Percentiles rank a stretch among this genome's conserved stretches.
phyloP scores from a whole-genome alignment of 2,797 vertebrate genomes.

The Siniperca scherzeri region DNA sequence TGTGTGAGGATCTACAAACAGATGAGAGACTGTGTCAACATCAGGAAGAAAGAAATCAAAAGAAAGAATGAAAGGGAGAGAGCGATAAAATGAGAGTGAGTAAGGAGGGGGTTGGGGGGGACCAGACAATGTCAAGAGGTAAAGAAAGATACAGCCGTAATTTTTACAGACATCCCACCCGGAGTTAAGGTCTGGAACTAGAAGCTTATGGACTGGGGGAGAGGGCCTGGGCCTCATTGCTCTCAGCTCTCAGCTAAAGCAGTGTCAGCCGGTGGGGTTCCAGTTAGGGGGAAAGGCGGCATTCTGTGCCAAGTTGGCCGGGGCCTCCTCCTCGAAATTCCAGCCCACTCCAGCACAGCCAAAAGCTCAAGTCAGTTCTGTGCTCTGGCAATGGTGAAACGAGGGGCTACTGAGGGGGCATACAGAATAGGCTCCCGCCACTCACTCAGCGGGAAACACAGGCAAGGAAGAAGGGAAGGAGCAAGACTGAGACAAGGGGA shows the following conservation, averaged over 20 bases:
- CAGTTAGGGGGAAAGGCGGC: slow-evolving; percentile 82
- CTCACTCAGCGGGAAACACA: slow-evolving; percentile 75
- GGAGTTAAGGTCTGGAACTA: slow-evolving; percentile 75
- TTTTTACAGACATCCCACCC: slow-evolving; percentile 82
- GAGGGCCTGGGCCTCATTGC: slow-evolving; percentile 77
- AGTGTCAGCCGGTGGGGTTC: slow-evolving; percentile 82
- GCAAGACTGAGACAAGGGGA: slow-evolving; percentile 49
- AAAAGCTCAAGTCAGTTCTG: slow-evolving; percentile 83
- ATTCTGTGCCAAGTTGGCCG: slow-evolving; percentile 84
- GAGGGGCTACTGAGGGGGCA: slow-evolving; percentile 86
- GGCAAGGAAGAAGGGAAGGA: slow-evolving; percentile 56
- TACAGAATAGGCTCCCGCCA: slow-evolving; percentile 73
- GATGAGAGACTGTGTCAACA: slow-evolving; percentile 25
- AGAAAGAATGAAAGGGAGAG: slow-evolving; percentile 26
- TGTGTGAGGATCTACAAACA: slow-evolving; percentile 17
- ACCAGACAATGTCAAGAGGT: slow-evolving; percentile 61
- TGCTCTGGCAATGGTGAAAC: slow-evolving; percentile 83
- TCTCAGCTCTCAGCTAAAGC: slow-evolving; percentile 79
- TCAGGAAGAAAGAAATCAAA: slow-evolving; percentile 32
- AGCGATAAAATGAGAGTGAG: slow-evolving; percentile 42
- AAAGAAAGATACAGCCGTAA: slow-evolving; percentile 70
- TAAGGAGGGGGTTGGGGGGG: not conserved
- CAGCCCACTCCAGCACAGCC: slow-evolving; percentile 82
- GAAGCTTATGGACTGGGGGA: slow-evolving; percentile 68
- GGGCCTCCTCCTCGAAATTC: slow-evolving; percentile 86